Percentiles rank a stretch among this genome's conserved stretches.
These are phyloP conservation scores for Chymomyza fuscimana DNA, from an alignment of 2,888 invertebrate genomes.

Conservation along the genomic window DNA sequence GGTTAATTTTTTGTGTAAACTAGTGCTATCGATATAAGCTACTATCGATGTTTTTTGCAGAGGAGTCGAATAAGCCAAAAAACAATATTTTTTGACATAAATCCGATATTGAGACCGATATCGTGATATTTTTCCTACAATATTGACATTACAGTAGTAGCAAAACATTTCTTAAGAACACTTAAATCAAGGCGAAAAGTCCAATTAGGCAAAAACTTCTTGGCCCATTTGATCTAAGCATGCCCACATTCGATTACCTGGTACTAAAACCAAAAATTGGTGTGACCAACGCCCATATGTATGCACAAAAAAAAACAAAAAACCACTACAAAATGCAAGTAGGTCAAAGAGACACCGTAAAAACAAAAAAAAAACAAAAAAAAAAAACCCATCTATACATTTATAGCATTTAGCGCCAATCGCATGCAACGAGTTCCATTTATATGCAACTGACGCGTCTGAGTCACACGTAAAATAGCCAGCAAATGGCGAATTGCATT, in stretches of 20 bases:
- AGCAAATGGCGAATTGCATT: slow-evolving; percentile 46
- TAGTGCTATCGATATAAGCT: too few species aligned
- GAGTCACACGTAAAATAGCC: slow-evolving; percentile 32
- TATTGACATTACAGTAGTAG: too few species aligned
- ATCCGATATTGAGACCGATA: too few species aligned
- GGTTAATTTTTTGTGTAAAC: too few species aligned
- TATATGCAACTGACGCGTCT: slow-evolving; percentile 18
- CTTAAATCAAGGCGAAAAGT: too few species aligned
- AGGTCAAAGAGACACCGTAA: not conserved
- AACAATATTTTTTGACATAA: too few species aligned
- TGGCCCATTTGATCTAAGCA: too few species aligned
- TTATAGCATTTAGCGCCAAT: slow-evolving; percentile 66
- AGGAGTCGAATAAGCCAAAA: too few species aligned
- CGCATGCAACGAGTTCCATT: slow-evolving; percentile 42
- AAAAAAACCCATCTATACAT: slow-evolving; percentile 45
- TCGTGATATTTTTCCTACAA: too few species aligned
- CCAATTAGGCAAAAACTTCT: too few species aligned
- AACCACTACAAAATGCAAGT: not conserved
- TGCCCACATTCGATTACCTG: not conserved
- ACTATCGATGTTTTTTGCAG: too few species aligned
- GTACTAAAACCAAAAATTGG: not conserved
- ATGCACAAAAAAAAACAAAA: not conserved
- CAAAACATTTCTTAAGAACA: too few species aligned
- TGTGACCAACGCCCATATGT: slow-evolving; percentile 27
- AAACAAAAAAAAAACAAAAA: not conserved